phyloP scores from a whole-genome alignment of 2,113 vertebrate genomes.

The Podiceps cristatus region DNA sequence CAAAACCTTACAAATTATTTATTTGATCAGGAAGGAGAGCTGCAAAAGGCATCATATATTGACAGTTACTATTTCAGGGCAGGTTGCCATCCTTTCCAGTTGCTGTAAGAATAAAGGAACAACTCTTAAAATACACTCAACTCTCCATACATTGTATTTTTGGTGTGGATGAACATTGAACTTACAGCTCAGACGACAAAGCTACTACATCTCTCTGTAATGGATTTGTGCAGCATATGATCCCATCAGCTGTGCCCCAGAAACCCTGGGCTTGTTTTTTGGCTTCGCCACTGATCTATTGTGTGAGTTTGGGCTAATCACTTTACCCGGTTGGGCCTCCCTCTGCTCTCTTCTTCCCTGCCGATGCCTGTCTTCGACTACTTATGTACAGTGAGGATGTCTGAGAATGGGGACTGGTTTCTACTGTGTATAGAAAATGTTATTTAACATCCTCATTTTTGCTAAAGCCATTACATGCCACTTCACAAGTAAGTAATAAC shows the following conservation, averaged over 20 bases:
- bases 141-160: conserved; percentile 24
- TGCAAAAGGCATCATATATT: conserved; percentile 74
- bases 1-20: conserved; percentile 84
- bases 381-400: neutral
- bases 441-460: neutral
- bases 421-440: neutral
- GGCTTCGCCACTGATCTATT: conserved; percentile 21
- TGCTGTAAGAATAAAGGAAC: conserved; percentile 68
- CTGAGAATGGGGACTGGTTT: neutral
- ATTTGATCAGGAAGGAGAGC: conserved; percentile 76
- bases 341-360: neutral
- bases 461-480: neutral
- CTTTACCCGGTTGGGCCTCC: neutral
- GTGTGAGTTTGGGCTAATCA: conserved; percentile 10
- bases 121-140: conserved; percentile 66
- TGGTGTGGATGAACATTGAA: conserved; percentile 33
- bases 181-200: conserved; percentile 64
- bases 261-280: conserved; percentile 35
- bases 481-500: neutral
- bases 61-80: conserved; percentile 69
- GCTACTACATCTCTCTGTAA: conserved; percentile 47
- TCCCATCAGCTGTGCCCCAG: conserved; percentile 26
- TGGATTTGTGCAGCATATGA: conserved; percentile 40
- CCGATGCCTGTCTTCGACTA: neutral
- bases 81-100: conserved; percentile 67